phyloP scores from a whole-genome alignment of 2,888 invertebrate genomes.

The Heliconius ismenius region DNA sequence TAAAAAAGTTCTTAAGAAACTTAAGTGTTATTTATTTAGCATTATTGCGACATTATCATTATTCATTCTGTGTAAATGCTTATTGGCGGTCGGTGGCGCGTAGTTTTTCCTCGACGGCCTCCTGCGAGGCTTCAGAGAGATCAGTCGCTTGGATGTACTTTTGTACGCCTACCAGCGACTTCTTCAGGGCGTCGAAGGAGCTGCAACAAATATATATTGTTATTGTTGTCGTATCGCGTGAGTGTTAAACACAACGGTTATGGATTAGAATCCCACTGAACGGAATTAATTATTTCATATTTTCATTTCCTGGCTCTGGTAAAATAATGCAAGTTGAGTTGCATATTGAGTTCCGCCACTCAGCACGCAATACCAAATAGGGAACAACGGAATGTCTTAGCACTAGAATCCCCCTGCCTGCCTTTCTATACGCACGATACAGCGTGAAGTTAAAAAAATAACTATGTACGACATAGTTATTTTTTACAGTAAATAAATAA shows the following conservation, averaged over 20 bases:
- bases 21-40: not conserved
- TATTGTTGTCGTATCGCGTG: not conserved
- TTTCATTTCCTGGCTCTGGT: not conserved
- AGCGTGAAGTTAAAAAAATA: too few relatives aligned
- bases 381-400: not conserved
- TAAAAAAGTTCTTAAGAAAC: constrained; percentile 11
- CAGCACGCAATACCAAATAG: not conserved
- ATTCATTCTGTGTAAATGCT: constrained; percentile 55
- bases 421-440: too few relatives aligned
- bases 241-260: too few relatives aligned
- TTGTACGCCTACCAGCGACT: constrained; percentile 97
- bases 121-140: constrained; percentile 95
- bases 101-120: constrained; percentile 96
- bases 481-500: too few relatives aligned
- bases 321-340: too few relatives aligned
- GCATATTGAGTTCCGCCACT: too few relatives aligned
- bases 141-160: constrained; percentile 99
- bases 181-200: constrained; percentile 98
- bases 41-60: constrained; percentile 25
- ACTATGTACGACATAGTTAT: too few relatives aligned
- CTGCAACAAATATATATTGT: constrained; percentile 71
- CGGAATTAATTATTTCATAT: not conserved
- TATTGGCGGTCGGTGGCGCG: constrained; percentile 97
- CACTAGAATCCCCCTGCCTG: not conserved
- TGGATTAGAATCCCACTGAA: too few relatives aligned